phyloP scores from a whole-genome alignment of 2,888 invertebrate species.

The Dascillus cervinus region DNA sequence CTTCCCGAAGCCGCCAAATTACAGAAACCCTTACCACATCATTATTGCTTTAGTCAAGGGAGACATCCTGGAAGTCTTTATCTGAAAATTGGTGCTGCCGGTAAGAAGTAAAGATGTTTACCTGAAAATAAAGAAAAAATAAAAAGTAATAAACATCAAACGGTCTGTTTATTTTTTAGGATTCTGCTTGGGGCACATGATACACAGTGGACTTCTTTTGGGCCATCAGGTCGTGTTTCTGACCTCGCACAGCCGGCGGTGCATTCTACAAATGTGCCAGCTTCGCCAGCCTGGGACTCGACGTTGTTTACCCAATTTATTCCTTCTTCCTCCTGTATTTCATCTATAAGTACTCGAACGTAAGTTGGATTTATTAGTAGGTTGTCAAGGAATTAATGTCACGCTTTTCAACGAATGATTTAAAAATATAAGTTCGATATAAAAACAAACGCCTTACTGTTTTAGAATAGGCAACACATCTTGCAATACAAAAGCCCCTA shows the following conservation, averaged over 20 bases:
- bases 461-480: too few species aligned
- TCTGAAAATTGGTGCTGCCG: constrained; percentile 65
- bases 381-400: too few species aligned
- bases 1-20: constrained; percentile 35
- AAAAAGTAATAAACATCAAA: too few species aligned
- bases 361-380: too few species aligned
- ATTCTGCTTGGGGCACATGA: constrained; percentile 71
- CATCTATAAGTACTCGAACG: constrained; percentile 76
- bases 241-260: constrained; percentile 44
- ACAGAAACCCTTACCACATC: constrained; percentile 45
- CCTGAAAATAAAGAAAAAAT: too few species aligned
- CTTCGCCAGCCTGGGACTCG: constrained; percentile 52
- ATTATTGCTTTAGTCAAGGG: constrained; percentile 60
- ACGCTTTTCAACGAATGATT: too few species aligned
- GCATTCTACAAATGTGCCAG: constrained; percentile 56
- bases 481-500: too few species aligned
- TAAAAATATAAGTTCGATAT: too few species aligned
- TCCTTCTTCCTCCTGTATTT: constrained; percentile 71
- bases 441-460: too few species aligned
- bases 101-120: constrained; percentile 42
- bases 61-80: constrained; percentile 67
- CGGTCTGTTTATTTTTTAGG: constrained; percentile 42
- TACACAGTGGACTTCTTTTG: constrained; percentile 63
- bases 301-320: constrained; percentile 63
- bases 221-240: constrained; percentile 60